Conservation (phyloP, 1,140 invertebrate genomes). For the Campoletis sonorensis region DNA sequence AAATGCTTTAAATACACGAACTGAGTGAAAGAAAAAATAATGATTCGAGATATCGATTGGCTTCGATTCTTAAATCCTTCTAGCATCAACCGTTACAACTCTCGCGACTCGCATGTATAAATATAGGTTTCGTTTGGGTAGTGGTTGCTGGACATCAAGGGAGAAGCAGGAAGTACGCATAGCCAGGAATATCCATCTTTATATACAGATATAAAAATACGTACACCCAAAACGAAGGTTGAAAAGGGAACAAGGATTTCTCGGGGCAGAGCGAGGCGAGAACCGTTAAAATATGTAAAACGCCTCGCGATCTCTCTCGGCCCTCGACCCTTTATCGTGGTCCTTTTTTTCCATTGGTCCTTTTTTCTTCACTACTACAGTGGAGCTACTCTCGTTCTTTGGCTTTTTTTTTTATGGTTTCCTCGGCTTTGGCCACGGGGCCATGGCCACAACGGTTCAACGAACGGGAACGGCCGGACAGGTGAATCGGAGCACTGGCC, state of each 20-base stretch:
- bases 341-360: slow-evolving; percentile 49
- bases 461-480: slow-evolving; percentile 46
- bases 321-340: slow-evolving; percentile 55
- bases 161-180: slow-evolving; percentile 26
- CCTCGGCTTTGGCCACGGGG: slow-evolving; percentile 17
- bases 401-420: slow-evolving; percentile 17
- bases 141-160: slow-evolving; percentile 1
- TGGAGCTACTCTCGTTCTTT: slow-evolving; percentile 8
- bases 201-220: slow-evolving; percentile 29
- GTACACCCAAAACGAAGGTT: background rate
- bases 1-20: background rate
- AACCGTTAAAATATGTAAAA: slow-evolving; percentile 73
- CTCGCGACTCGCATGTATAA: background rate
- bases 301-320: slow-evolving; percentile 55
- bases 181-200: slow-evolving; percentile 19
- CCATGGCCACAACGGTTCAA: slow-evolving; percentile 27
- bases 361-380: slow-evolving; percentile 19
- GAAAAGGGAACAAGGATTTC: slow-evolving; percentile 43
- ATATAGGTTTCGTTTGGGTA: slow-evolving; percentile 10
- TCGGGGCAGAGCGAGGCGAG: slow-evolving; percentile 50
- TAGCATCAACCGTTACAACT: background rate
- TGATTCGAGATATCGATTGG: background rate
- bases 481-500: slow-evolving; percentile 31
- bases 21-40: background rate
- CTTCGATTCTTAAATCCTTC: background rate